phyloP scores from a whole-genome alignment of 2,888 invertebrate genomes.

The Eupithecia inturbata region DNA sequence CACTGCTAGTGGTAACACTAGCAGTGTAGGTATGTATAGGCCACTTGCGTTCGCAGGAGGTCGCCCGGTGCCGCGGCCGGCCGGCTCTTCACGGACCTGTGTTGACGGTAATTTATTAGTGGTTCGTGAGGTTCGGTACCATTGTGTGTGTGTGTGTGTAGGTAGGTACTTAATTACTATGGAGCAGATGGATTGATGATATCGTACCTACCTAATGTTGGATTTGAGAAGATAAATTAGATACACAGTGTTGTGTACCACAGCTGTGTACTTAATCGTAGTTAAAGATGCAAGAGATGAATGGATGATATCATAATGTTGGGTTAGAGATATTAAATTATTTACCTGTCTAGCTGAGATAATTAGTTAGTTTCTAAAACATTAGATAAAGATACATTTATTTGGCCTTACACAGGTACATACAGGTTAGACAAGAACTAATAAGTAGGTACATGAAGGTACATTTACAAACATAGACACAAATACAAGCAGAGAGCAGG shows the following conservation, averaged over 20 bases:
- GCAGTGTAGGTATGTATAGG: too few relatives aligned
- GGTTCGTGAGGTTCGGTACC: constrained; percentile 10
- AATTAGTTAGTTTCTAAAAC: not conserved
- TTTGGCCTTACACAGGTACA: too few relatives aligned
- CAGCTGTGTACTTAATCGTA: not conserved
- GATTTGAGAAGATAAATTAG: not conserved
- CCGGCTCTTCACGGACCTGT: constrained; percentile 17
- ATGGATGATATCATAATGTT: not conserved
- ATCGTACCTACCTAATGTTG: not conserved
- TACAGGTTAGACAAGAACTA: too few relatives aligned
- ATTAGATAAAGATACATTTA: too few relatives aligned
- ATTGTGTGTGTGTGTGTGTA: not conserved
- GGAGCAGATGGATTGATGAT: not conserved
- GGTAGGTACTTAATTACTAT: not conserved
- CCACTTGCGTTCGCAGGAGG: constrained; percentile 9
- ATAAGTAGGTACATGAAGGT: too few relatives aligned
- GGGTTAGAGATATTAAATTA: too few relatives aligned
- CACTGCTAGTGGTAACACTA: too few relatives aligned
- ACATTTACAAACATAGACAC: too few relatives aligned
- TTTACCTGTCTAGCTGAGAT: not conserved
- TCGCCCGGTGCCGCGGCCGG: constrained; percentile 24
- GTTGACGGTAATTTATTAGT: constrained; percentile 25
- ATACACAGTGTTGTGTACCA: not conserved
- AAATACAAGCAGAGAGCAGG: too few relatives aligned
- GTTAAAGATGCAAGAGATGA: not conserved